phyloP scores from a whole-genome alignment of 2,888 invertebrate genomes.

The Catocala fraxini region DNA sequence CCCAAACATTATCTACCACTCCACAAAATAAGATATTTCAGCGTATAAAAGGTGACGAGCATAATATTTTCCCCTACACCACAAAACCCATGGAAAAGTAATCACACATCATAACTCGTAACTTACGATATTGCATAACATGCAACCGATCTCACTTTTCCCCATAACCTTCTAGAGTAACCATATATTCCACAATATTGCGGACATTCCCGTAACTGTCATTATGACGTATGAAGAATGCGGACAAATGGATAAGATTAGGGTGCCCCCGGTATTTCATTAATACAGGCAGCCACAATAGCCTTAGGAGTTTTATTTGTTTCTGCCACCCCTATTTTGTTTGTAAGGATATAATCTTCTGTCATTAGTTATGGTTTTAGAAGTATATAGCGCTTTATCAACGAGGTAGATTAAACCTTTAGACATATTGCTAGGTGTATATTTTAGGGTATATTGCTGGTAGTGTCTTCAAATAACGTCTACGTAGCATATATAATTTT shows the following conservation, averaged over 20 bases:
- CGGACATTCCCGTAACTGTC: constrained; percentile 39
- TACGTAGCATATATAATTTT: no score
- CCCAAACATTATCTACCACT: background rate
- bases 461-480: no score
- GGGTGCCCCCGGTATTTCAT: constrained; percentile 49
- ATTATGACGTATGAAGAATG: constrained; percentile 39
- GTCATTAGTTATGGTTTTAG: constrained; percentile 32
- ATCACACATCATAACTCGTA: constrained; percentile 8
- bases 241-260: constrained; percentile 37
- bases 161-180: constrained; percentile 18
- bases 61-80: background rate
- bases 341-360: constrained; percentile 28
- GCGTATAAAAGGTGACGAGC: background rate
- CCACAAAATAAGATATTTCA: background rate
- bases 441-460: no score
- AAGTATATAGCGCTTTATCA: background rate
- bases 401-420: no score
- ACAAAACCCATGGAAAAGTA: constrained; percentile 1
- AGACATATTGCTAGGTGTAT: no score
- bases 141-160: constrained; percentile 12
- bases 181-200: constrained; percentile 28
- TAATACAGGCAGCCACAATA: constrained; percentile 46
- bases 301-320: constrained; percentile 42
- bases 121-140: constrained; percentile 18
- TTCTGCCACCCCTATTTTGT: constrained; percentile 20